phyloP scores from a whole-genome alignment of 1,140 invertebrate species.

The Ectropis grisescens region DNA sequence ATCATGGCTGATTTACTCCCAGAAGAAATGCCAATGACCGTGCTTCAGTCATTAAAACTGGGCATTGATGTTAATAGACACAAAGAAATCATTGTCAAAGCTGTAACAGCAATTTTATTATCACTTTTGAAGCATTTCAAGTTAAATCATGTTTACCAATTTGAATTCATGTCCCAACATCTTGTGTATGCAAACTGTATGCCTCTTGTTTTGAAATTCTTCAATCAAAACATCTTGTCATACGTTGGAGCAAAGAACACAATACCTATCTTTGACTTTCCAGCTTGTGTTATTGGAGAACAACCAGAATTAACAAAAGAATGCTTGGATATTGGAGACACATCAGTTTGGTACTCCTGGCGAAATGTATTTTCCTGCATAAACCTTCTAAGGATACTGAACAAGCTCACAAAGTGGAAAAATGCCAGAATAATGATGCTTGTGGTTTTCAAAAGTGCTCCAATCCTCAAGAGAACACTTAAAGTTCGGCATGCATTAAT shows the following conservation, averaged over 20 bases:
- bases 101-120: conserved; percentile 94
- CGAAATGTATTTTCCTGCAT: conserved; percentile 98
- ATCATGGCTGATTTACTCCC: conserved; percentile 97
- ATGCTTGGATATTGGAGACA: conserved; percentile 92
- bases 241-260: conserved; percentile 97
- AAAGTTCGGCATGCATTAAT: conserved; percentile 97
- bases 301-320: conserved; percentile 95
- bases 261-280: conserved; percentile 95
- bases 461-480: conserved; percentile 96
- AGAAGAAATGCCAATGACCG: conserved; percentile 96
- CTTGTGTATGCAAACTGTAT: conserved; percentile 99
- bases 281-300: conserved; percentile 95
- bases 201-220: conserved; percentile 97
- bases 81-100: conserved; percentile 99
- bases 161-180: conserved; percentile 99
- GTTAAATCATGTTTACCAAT: conserved; percentile 99
- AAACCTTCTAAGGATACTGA: conserved; percentile 95
- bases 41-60: conserved; percentile 96
- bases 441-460: conserved; percentile 99
- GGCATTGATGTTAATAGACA: conserved; percentile 98
- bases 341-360: conserved; percentile 90
- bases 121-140: conserved; percentile 98
- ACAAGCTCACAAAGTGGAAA: conserved; percentile 99
- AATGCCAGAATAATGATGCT: conserved; percentile 99
- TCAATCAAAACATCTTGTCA: conserved; percentile 97